Percentiles rank a stretch among this genome's conserved stretches.
Conservation (phyloP, 23 tunicate genomes). For the Ciona savignyi region DNA sequence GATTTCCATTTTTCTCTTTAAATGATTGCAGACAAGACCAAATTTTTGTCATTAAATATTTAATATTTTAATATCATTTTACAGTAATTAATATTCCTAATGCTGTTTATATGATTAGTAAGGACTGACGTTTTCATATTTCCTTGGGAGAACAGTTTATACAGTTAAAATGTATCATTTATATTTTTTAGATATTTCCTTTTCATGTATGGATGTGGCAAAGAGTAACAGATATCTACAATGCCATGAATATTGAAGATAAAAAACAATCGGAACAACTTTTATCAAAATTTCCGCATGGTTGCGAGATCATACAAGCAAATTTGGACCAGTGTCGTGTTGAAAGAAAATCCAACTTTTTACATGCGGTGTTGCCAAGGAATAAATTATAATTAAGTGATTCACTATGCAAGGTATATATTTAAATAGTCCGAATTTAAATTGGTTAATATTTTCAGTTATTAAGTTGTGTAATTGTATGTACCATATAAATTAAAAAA, state of each 20-base stretch:
- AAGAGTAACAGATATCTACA: slow-evolving; percentile 30
- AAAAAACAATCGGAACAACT: slow-evolving; percentile 3
- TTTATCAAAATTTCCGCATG: slow-evolving; percentile 40
- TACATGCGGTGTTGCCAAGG: slow-evolving; percentile 14
- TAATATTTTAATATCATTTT: slow-evolving; percentile 1
- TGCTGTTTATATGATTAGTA: too few relatives aligned
- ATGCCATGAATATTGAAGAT: slow-evolving; percentile 14
- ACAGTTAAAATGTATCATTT: background rate
- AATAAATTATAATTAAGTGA: background rate
- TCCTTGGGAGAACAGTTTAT: too few relatives aligned
- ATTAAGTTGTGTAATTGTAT: too few relatives aligned
- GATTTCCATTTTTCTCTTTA: background rate
- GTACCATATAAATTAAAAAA: too few relatives aligned
- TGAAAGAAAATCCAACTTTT: slow-evolving; percentile 29
- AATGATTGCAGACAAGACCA: background rate
- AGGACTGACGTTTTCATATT: too few relatives aligned
- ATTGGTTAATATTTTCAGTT: too few relatives aligned
- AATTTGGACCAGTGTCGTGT: slow-evolving; percentile 42
- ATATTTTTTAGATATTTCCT: slow-evolving; percentile 23
- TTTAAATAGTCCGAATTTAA: too few relatives aligned
- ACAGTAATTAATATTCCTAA: too few relatives aligned
- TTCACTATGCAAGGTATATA: too few relatives aligned
- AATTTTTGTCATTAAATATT: background rate
- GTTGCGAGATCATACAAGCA: slow-evolving; percentile 30
- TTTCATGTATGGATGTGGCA: slow-evolving; percentile 73